Evolutionary conservation across 2,113 vertebrate genomes (phyloP).

Genomic region (Chloroceryle aenea): DNA sequence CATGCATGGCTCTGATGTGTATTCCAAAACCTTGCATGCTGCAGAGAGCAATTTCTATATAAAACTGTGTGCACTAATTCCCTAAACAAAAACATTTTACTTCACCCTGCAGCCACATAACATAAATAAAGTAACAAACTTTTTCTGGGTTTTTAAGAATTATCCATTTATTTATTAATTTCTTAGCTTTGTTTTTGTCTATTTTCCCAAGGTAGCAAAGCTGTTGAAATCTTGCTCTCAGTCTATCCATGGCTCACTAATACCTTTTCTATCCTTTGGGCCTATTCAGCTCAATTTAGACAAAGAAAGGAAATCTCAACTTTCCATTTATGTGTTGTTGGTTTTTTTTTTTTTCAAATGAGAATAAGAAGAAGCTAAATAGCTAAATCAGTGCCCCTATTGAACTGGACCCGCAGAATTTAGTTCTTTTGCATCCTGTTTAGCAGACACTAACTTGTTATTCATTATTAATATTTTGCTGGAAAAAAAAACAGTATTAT

Average conservation of each 20-base stretch:
- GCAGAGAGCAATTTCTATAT: neutral
- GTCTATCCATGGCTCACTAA: neutral
- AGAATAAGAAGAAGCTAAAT: neutral
- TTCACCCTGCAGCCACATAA: neutral
- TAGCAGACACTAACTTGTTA: neutral
- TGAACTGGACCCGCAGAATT: neutral
- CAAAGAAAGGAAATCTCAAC: neutral
- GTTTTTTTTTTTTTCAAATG: neutral
- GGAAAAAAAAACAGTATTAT: neutral
- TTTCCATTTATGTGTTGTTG: accelerated
- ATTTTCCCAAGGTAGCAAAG: neutral
- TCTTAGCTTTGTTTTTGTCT: neutral
- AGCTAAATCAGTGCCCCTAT: neutral
- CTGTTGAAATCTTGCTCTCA: neutral
- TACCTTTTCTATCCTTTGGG: neutral
- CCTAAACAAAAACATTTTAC: neutral
- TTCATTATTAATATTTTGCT: neutral
- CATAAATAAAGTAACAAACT: neutral
- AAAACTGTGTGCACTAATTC: neutral
- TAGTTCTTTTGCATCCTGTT: neutral
- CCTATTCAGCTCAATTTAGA: neutral
- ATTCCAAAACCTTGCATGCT: neutral
- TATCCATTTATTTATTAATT: neutral
- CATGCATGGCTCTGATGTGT: neutral
- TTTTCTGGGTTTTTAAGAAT: neutral